Evolutionary conservation across 2,888 invertebrate species (phyloP).

Genomic region (Orchesella flavescens): DNA sequence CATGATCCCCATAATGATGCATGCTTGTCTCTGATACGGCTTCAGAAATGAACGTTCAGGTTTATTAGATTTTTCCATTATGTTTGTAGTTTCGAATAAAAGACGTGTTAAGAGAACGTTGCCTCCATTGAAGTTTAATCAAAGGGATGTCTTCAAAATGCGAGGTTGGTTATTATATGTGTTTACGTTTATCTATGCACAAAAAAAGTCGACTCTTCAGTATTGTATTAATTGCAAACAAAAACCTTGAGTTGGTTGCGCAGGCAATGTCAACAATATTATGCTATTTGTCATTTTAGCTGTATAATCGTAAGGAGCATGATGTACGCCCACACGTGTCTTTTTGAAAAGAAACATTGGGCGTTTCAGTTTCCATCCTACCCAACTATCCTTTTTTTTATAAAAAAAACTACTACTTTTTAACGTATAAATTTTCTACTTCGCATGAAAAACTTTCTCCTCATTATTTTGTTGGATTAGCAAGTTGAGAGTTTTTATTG

Average conservation of each 20-base stretch:
- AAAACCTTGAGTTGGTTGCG: too few relatives aligned
- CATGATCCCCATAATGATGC: too few relatives aligned
- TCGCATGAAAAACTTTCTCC: too few relatives aligned
- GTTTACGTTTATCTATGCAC: slow-evolving; percentile 40
- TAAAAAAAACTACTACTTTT: too few relatives aligned
- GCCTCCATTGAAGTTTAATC: slow-evolving; percentile 72
- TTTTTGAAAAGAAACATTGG: too few relatives aligned
- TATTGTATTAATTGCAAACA: background rate
- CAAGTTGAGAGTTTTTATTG: too few relatives aligned
- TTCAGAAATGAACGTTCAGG: background rate
- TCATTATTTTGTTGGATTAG: too few relatives aligned
- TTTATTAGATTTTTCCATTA: slow-evolving; percentile 29
- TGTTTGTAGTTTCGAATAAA: slow-evolving; percentile 70
- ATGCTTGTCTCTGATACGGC: too few relatives aligned
- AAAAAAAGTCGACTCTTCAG: slow-evolving; percentile 2
- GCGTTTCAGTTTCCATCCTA: too few relatives aligned
- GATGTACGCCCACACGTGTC: background rate
- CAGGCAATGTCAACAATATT: too few relatives aligned
- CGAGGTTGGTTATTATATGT: slow-evolving; percentile 69
- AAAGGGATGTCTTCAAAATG: slow-evolving; percentile 71
- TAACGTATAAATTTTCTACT: too few relatives aligned
- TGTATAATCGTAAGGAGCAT: background rate
- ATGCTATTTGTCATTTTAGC: background rate
- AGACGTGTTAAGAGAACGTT: slow-evolving; percentile 72
- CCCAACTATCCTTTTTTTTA: too few relatives aligned